Base-by-base conservation (phyloP, 2,888 invertebrate genomes). In the Galeopsomyia nigrocyanea region DNA sequence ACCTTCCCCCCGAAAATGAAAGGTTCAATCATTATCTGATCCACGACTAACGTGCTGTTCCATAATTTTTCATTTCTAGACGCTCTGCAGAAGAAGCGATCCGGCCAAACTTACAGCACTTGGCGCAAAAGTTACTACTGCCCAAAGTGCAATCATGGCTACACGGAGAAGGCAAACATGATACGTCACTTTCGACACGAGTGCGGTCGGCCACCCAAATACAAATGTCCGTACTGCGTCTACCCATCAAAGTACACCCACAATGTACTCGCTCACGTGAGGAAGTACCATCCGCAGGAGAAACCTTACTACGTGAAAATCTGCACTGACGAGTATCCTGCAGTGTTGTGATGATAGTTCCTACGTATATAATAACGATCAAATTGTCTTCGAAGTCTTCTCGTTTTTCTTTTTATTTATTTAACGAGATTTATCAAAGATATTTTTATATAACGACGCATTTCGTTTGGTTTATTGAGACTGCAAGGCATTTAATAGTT, bases 211-310 rank as follows among this genome's bases (percentile, higher is more conserved):
- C 83, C 82, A 1, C 86, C 86, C 14, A 80, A 83, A 53, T 86
- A 84, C 79, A 81, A 83, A 74, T 87, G 87, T 71, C 84, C 83
- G 31, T 82, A 84, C 71, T 87, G 87, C 64, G 66, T 65, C 6
- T 74, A 76, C 22, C 77, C 76, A 1, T 81, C 81, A 67, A 83
- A 82, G 70, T 82, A 80, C 56, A 78, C 78, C 14, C 81, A 82
- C 71, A 82, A 82, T 60, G 78, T 83, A 73, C 82, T 82, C 65
- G 79, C 81, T 17, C 83, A 84, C 73, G 79, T 83, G 67, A 77
- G 82, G 69, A 80, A 77, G 58, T 76, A 80, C 71, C 84, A 83
- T 72, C 79, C 80, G 5, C 76, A 79, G n/a, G 63, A 77, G 39
- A 71, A 71, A 39, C 70, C 71, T n/a, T 51, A 16, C 10, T 75